Evolutionary conservation across 2,888 invertebrate genomes (phyloP), one percentile per base, ranked within the genome.

Genomic region (Calephelis perditalis): DNA sequence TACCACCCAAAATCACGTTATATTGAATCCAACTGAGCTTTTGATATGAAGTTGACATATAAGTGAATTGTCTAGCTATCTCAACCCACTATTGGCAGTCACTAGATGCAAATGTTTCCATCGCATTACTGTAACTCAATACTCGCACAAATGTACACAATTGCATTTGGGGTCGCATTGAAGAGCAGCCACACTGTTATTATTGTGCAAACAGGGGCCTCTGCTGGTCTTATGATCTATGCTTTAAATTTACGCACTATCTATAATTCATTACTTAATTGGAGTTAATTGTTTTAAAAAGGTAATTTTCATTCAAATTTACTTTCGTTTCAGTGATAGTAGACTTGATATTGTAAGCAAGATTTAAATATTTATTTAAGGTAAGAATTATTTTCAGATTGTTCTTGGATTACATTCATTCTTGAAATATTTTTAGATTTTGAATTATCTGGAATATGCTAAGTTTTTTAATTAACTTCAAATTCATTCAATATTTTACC

Each of bases 141-240:
- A 81, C 79, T 75, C 71, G 85, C 86, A 78, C 86, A 75, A 85
- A 84, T 87, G 86, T 85, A 87, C 85, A 81, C 87, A 87, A 88
- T 86, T 86, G 87, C 87, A 82, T 84, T 85, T 82, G 81, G 89
- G 88, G 87, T 81, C 80, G 83, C 81, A 83, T 78, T 82, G 72
- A 71, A 70, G 71, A 72, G 71, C 68, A 68, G 68, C 69, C 71
- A 81, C 77, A 69, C 77, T 66, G 67, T 76, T 81, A 81, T 83
- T 83, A 84, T 83, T 82, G 82, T 79, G 77, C 81, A 84, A 86
- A 86, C 82, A 82, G 76, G 77, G 78, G 81, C 76, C 78, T 74
- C 77, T 73, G 72, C 64, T 68, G 65, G 66, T 70, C 71, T 71
- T 77, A 73, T 78, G 76, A 75, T 73, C 75, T 73, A 71, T 71